These are phyloP conservation scores for Ariolimax columbianus DNA, from an alignment of 2,888 invertebrate genomes.

Conservation along the genomic window DNA sequence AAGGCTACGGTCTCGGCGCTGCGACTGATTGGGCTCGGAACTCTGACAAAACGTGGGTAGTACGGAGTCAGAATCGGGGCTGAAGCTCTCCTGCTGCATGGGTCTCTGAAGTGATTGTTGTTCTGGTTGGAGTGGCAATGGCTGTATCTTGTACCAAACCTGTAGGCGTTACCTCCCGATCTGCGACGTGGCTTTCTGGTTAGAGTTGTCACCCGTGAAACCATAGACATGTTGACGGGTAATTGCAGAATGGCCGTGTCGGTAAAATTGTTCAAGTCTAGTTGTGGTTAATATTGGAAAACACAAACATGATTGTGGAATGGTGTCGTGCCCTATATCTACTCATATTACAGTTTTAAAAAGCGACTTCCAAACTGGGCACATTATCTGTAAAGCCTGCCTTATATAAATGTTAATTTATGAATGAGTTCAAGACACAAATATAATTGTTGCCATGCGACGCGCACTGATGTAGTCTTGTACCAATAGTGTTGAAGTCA, in stretches of 20 bases:
- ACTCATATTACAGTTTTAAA: no score
- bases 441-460: no score
- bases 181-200: constrained; percentile 55
- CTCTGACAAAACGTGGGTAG: constrained; percentile 49
- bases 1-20: constrained; percentile 59
- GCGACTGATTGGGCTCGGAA: constrained; percentile 57
- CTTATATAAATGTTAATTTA: no score
- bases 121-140: constrained; percentile 39
- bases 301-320: background rate
- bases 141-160: constrained; percentile 44
- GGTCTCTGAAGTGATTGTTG: constrained; percentile 39
- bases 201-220: constrained; percentile 53
- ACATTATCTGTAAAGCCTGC: no score
- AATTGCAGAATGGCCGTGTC: background rate
- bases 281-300: background rate
- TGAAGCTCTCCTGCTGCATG: constrained; percentile 56
- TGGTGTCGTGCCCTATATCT: no score
- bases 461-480: no score
- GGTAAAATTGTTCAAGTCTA: background rate
- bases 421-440: no score
- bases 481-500: no score
- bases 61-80: constrained; percentile 57
- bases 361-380: no score
- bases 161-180: constrained; percentile 54
- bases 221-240: constrained; percentile 51